A percentile compares a stretch with the other conserved stretches of the same genome.
These are phyloP conservation scores for Caenorhabditis doughertyi DNA, from an alignment of 2,888 invertebrate species.

Conservation along the genomic window DNA sequence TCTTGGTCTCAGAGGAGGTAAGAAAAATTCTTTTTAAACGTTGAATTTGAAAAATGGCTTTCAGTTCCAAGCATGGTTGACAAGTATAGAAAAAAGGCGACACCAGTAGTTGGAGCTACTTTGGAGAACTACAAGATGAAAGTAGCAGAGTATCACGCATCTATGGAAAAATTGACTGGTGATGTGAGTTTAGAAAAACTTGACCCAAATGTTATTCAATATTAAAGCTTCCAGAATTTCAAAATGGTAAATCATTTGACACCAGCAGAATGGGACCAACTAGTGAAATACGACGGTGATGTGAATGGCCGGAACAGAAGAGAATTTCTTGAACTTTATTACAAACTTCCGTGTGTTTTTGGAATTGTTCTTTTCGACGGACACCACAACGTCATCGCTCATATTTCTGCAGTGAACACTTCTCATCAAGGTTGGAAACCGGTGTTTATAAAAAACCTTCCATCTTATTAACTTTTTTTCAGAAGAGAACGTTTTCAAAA, in stretches of 20 bases:
- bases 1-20: conserved; percentile 66
- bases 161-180: conserved; percentile 34
- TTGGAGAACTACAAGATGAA: conserved; percentile 53
- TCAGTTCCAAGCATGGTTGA: conserved; percentile 62
- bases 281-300: conserved; percentile 54
- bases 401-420: conserved; percentile 57
- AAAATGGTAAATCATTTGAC: conserved; percentile 53
- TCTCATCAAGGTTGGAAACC: conserved; percentile 12
- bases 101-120: conserved; percentile 59
- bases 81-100: conserved; percentile 56
- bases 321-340: conserved; percentile 58
- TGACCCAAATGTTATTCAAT: no score
- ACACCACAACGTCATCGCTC: conserved; percentile 58
- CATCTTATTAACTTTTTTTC: conserved; percentile 11
- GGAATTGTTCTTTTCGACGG: conserved; percentile 59
- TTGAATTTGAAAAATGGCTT: not conserved
- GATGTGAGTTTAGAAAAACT: conserved; percentile 30
- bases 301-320: conserved; percentile 44
- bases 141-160: conserved; percentile 34
- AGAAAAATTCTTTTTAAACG: not conserved
- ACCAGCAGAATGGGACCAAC: conserved; percentile 36
- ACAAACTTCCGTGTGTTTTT: conserved; percentile 53
- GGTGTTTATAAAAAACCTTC: no score
- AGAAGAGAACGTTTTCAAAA: conserved; percentile 57
- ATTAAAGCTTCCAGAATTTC: conserved; percentile 48